Base-by-base conservation (phyloP, 2,888 invertebrate genomes). In the Tipula lateralis region DNA sequence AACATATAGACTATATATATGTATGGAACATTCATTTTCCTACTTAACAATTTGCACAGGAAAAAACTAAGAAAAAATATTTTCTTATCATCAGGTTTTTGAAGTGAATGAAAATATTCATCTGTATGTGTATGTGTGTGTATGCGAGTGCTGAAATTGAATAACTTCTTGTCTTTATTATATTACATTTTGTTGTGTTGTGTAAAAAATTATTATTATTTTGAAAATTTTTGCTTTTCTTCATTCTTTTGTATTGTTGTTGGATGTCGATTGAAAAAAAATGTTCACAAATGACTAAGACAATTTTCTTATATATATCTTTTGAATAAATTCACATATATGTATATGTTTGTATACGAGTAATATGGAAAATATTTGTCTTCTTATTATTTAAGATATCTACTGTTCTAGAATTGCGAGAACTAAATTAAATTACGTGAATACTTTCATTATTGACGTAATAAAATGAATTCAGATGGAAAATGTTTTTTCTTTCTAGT, bases 51-150 rank as follows among this genome's bases (percentile, higher is more conserved):
- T 66, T 66, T 66, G 66, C 66, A 66, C 66, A 66, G 66, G 24
- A 24, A 24, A 66, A 24, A 44, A 44, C 24, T 19, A n/a, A 66
- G 66, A 9, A 9, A 66, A 66, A 66, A 66, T 66, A 44, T 66
- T 66, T 66, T 66, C 66, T 66, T 66, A 66, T 66, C 66, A 66
- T 66, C 66, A 66, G 24, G 24, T 66, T 66, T 66, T 66, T 66
- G 66, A 66, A 66, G 66, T 24, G 66, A 66, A 66, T 24, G 66
- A 66, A 66, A 66, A 66, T 66, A 66, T 66, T 66, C 24, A 9
- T 66, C 6, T 19, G 24, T 66, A 16, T 66, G 66, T 66, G 24
- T 34, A 7, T 16, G 66, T 24, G 24, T 66, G 19, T 66, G 16
- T 66, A 24, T 24, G 66, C 19, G 24, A 66, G n/a, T n/a, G n/a